Conservation (phyloP, 2,888 invertebrate genomes). For the Cantharis lateralis region DNA sequence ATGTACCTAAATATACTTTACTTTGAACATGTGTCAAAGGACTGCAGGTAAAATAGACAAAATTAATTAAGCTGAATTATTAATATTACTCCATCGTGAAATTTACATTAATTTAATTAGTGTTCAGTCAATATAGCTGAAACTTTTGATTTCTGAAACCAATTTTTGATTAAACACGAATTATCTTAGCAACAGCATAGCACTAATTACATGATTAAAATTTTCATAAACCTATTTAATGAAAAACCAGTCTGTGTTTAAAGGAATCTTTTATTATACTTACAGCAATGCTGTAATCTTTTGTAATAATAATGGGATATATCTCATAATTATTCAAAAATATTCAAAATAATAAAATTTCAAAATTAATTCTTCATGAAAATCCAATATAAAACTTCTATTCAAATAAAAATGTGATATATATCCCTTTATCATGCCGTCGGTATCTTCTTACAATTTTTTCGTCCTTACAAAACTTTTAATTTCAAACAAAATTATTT, state of each 20-base stretch:
- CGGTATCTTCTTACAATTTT: no score
- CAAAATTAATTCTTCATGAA: no score
- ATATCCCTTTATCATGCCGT: no score
- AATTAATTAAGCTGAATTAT: not conserved
- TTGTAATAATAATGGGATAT: no score
- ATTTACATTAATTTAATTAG: not conserved
- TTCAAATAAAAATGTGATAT: no score
- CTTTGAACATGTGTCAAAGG: not conserved
- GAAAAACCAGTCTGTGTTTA: not conserved
- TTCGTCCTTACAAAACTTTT: no score
- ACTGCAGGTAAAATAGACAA: not conserved
- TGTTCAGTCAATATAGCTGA: not conserved
- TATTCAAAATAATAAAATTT: no score
- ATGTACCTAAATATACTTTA: not conserved
- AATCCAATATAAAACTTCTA: no score
- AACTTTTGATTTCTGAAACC: not conserved
- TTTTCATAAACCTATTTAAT: not conserved
- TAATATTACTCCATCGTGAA: not conserved
- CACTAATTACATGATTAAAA: not conserved
- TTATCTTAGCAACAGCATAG: not conserved
- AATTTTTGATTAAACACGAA: not conserved
- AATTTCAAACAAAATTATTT: no score
- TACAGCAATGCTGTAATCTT: no score
- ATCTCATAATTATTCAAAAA: no score
- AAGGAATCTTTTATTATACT: not conserved